Evolutionary conservation across 2,797 vertebrate genomes (phyloP), one percentile per base, ranked within the genome.

Genomic region (Ctenosaura bakeri): DNA sequence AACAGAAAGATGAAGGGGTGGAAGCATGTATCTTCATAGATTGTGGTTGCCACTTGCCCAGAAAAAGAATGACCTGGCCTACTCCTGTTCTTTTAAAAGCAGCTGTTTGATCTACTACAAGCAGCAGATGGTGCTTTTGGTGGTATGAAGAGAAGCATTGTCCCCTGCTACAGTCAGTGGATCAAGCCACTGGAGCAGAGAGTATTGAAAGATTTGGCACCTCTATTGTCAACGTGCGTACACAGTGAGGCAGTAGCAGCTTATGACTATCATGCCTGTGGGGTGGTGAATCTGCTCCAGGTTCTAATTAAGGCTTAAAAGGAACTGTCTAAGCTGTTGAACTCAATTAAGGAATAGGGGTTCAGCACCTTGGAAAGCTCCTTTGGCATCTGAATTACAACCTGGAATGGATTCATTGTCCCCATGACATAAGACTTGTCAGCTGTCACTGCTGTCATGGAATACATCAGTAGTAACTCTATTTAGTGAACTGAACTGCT

Each of bases 1-100:
- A 80, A 71, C 22, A 6, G 14, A 87, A 95, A 86, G 88, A 91
- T 74, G 50, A 90, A 42, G 52, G 29, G 87, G 26, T 62, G 38
- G 62, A 94, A 90, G 6, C 42, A 85, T 83, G 77, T 86, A 64
- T 82, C 24, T 73, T 64, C 14, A 56, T 74, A 90, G 52, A 59
- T 73, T 50, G 59, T 54, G 66, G 20, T 73, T 86, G 69, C 38
- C 42, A 38, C 38, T 69, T 90, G 66, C 81, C 56, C 85, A 8
- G 59, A 20, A 54, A 74, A 81, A 76, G 0, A 29, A 54, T 62
- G 52, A 3, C 14, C 14, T 86, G 54, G 29, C 66, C 9, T 62
- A 4, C 38, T 74, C 2, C 81, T 86, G 16, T 80, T 77, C 59
- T 56, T 81, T 86, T 16, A 80, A 46, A 13, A 62, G 35, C 32